Evolutionary conservation across 2,113 vertebrate species (phyloP).

Genomic region (Catharus minimus): DNA sequence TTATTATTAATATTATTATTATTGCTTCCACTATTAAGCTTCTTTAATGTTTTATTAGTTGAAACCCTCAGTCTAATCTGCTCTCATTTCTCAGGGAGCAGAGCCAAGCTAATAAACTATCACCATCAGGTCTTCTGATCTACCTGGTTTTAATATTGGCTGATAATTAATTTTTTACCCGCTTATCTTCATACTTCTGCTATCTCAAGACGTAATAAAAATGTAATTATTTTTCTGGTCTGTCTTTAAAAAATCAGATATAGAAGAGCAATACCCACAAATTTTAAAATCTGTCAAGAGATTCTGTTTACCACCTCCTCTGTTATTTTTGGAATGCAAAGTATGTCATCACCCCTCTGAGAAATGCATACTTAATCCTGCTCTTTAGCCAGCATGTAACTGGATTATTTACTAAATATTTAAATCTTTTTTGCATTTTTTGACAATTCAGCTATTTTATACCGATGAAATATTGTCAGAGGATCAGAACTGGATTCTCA

Average conservation of each 20-base stretch:
- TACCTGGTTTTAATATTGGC: neutral
- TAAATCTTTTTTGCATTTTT: neutral
- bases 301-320: slow-evolving; percentile 9
- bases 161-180: neutral
- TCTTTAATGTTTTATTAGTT: neutral
- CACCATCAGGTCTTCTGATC: neutral
- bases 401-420: slow-evolving; percentile 4
- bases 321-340: slow-evolving; percentile 49
- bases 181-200: neutral
- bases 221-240: neutral
- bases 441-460: neutral
- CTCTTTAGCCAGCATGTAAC: neutral
- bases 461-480: neutral
- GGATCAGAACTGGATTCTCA: neutral
- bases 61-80: neutral
- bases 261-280: neutral
- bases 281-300: neutral
- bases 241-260: neutral
- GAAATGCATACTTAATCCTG: slow-evolving; percentile 3
- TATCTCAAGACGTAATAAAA: neutral
- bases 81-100: neutral
- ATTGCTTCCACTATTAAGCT: neutral
- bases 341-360: slow-evolving; percentile 20
- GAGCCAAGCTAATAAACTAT: neutral
- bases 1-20: neutral